Evolutionary conservation across 2,888 invertebrate species (phyloP), one percentile per base, ranked within the genome.

Genomic region (Acrobasis suavella): DNA sequence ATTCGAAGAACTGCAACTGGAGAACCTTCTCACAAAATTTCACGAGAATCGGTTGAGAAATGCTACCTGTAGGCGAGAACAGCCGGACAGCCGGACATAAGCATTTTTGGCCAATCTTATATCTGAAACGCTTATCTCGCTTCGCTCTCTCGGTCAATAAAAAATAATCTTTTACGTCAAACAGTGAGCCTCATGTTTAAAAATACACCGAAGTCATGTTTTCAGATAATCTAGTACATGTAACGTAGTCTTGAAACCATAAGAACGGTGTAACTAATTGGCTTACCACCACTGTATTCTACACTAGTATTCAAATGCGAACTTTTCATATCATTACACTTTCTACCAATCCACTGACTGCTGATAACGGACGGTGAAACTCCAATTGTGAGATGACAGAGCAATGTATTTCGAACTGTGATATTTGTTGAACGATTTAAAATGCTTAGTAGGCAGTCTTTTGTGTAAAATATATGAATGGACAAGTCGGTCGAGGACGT

Each of bases 241-340:
- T 66, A 64, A 66, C 63, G 62, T 61, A 63, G 67, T 74, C 76
- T 78, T 74, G 83, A 85, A 85, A 82, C 83, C 83, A 70, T 83
- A 82, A 80, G 78, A 82, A 74, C 60, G 60, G 59, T 51, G 51
- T 52, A 51, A 17, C 56, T 56, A 56, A 56, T 56, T 46, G 56
- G 56, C 56, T 56, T 56, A 56, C 12, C 42, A 22, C 12, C n/a
- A 12, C 14, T 56, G 22, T 42, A 12, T n/a, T 39, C 42, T 42
- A 42, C 55, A 39, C 22, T 22, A 6, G 12, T 56, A 22, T 56
- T 56, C 14, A 9, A 56, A 56, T 39, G 42, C 42, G 9, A 56
- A 42, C 6, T 22, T 16, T 22, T 22, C 17, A 42, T 56, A 56
- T 55, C 39, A 56, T 22, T n/a, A 56, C 56, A 46, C 46, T 42